These are phyloP conservation scores for Prunella fulvescens DNA, from an alignment of 2,113 vertebrate species.

Conservation along the genomic window DNA sequence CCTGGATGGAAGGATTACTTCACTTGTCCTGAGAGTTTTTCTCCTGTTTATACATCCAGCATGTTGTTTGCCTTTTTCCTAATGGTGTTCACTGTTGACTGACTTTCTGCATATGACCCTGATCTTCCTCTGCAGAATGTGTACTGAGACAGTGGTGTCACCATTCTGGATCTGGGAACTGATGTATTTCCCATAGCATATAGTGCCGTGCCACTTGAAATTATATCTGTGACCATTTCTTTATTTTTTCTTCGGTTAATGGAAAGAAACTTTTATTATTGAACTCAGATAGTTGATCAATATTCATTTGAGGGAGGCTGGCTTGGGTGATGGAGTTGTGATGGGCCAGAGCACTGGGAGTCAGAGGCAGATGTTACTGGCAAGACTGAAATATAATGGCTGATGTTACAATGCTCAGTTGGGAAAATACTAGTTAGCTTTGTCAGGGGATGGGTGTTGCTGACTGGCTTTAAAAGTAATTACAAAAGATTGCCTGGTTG, in stretches of 20 bases:
- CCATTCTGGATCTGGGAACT: neutral
- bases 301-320: neutral
- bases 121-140: neutral
- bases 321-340: neutral
- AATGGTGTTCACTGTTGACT: neutral
- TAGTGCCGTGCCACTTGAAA: neutral
- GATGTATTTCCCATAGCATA: neutral
- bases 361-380: neutral
- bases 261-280: neutral
- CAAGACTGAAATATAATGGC: neutral
- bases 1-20: neutral
- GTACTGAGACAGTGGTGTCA: rapidly evolving
- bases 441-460: neutral
- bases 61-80: neutral
- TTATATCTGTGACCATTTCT: neutral
- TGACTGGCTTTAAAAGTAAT: neutral
- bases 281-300: neutral
- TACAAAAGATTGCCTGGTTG: neutral
- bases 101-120: neutral
- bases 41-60: neutral
- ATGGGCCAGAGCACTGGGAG: neutral
- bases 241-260: neutral
- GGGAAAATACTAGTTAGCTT: neutral
- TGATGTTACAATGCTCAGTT: neutral
- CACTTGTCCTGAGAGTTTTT: neutral